Evolutionary conservation across 2,888 invertebrate species (phyloP), one percentile per base, ranked within the genome.

Genomic region (Synanthedon tipuliformis): DNA sequence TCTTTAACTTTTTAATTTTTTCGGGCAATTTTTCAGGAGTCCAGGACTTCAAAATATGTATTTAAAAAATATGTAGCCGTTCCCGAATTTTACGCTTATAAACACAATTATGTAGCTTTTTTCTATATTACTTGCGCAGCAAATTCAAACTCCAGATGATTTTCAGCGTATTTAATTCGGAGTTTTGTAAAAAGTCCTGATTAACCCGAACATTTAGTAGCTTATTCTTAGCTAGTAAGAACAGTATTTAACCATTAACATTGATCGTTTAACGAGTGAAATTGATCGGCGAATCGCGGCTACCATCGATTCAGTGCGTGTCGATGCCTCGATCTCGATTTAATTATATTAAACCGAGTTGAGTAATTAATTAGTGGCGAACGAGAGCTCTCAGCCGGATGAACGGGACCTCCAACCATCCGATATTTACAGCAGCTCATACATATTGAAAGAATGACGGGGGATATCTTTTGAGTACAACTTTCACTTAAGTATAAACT

Each of bases 281-380:
- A 82, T 80, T 80, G 79, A 83, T 82, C 80, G 78, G 71, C 75
- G 81, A 79, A 76, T 84, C 76, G 81, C 69, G 75, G 77, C 69
- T 71, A 73, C 72, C 74, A 74, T 81, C 80, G 76, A 78, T 76
- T 78, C 76, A 77, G 79, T 75, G 79, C 78, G 78, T 79, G 81
- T 78, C 79, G 83, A 81, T 80, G 78, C 74, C 75, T 78, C 77
- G 76, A 75, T 78, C 78, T 72, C 74, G 75, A 81, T 79, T 80
- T 83, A 83, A 86, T 83, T 84, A 81, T 82, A 87, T 86, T 85
- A 85, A 81, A 82, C 78, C 73, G 79, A 85, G 82, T 84, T 76
- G 75, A 75, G 81, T 85, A 86, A 86, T 86, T 86, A 87, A 87
- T 87, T 86, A 85, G 82, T 77, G 79, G 79, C 73, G 78, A 83